Evolutionary conservation across 2,797 vertebrate species (phyloP), one percentile per base, ranked within the genome.

Genomic region (Sparidentex hasta): DNA sequence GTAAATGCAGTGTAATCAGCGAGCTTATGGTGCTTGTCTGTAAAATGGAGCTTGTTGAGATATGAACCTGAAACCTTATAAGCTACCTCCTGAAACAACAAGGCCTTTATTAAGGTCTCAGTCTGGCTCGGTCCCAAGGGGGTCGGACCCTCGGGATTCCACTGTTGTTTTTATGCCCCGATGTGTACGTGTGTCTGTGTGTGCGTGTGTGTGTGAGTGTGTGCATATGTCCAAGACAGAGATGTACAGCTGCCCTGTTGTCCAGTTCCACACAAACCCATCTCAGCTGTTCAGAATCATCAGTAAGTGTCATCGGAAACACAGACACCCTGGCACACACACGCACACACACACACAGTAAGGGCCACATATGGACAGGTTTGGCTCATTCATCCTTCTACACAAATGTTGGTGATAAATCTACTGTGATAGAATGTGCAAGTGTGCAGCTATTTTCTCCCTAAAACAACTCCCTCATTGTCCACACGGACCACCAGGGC

Each of bases 361-460:
- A 88, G 84, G 84, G 74, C 92, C 92, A 91, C 90, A 92, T 93
- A 91, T 91, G 89, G 90, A 93, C 85, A 93, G 89, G 90, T 92
- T 89, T 90, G 81, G 88, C 90, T 92, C 80, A 85, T 92, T 92
- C 85, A 90, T 88, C 82, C 87, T 82, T 80, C 83, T 65, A 84
- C 91, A 89, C 91, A 95, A 93, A 94, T 95, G 93, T 93, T 91
- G 87, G 90, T 89, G 86, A 93, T 94, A 94, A 95, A 94, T 95
- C 93, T 84, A 89, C 81, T 61, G 79, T 92, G 88, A 92, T 89
- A 93, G 90, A 93, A 85, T 92, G 89, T 86, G 80, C 90, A 92
- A 90, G 85, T 93, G 92, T 92, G 82, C 63, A 43, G 88, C 82
- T 92, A 91, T 94, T 93, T 91, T 93, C 84, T 86, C 77, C 72